Percentiles rank a stretch among this genome's conserved stretches.
These are phyloP conservation scores for Solenopsis fugax DNA, from an alignment of 1,140 invertebrate genomes.

Conservation along the genomic window DNA sequence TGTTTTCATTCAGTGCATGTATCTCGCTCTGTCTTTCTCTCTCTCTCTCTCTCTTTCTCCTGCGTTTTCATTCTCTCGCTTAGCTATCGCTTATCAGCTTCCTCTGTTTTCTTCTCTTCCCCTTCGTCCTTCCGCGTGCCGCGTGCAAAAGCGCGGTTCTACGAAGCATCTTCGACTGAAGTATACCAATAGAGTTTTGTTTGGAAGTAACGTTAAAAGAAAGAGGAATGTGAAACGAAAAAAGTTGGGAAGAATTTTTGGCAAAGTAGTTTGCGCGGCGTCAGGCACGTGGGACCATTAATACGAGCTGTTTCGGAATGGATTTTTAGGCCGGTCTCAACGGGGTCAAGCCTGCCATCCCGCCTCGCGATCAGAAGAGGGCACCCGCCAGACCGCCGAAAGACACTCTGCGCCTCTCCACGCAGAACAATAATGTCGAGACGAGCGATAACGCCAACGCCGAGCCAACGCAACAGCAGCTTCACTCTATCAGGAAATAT, in stretches of 20 bases:
- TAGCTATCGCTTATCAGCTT: constrained; percentile 9
- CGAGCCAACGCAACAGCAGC: constrained; percentile 93
- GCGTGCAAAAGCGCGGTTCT: neutral
- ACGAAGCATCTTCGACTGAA: neutral
- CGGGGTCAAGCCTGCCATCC: constrained; percentile 90
- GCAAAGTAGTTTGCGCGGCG: constrained; percentile 55
- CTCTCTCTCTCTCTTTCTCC: neutral
- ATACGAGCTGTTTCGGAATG: constrained; percentile 75
- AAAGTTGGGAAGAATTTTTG: constrained; percentile 29
- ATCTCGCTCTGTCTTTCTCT: neutral
- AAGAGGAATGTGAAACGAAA: constrained; percentile 31
- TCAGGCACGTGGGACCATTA: constrained; percentile 61
- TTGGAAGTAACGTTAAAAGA: constrained; percentile 23
- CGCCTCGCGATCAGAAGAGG: constrained; percentile 91
- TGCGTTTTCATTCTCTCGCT: constrained; percentile 22
- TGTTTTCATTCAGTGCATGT: constrained; percentile 7
- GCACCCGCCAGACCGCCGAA: constrained; percentile 90
- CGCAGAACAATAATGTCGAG: constrained; percentile 86
- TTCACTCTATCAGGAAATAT: constrained; percentile 96
- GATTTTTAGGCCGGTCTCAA: constrained; percentile 87
- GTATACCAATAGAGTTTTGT: neutral
- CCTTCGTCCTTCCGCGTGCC: neutral
- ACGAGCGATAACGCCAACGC: constrained; percentile 86
- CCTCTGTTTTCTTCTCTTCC: neutral
- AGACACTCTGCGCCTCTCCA: constrained; percentile 84